Evolutionary conservation across 2,113 vertebrate genomes (phyloP).

Genomic region (Petaurus breviceps): DNA sequence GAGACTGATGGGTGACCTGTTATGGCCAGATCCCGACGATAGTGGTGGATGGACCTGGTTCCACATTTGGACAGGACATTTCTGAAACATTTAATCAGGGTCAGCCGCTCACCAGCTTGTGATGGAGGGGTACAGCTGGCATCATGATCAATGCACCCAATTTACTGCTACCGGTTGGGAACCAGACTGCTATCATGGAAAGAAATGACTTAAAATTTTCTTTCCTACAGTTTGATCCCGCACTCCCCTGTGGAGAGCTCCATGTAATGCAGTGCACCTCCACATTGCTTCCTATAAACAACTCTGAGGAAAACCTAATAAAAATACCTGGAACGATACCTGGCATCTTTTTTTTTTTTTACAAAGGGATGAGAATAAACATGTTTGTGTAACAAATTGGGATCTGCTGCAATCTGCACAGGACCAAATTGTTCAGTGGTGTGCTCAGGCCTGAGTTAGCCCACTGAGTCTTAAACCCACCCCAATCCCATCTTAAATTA

Average conservation of each 20-base stretch:
- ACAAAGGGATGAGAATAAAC: constrained; percentile 80
- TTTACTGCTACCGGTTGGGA: constrained; percentile 76
- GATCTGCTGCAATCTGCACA: constrained; percentile 84
- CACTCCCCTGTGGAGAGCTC: constrained; percentile 92
- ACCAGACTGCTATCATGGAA: constrained; percentile 91
- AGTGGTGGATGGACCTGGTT: constrained; percentile 88
- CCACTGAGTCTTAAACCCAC: constrained; percentile 85
- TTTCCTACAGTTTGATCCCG: constrained; percentile 93
- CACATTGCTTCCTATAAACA: constrained; percentile 92
- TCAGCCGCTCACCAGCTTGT: constrained; percentile 88
- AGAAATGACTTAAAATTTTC: constrained; percentile 90
- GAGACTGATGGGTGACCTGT: constrained; percentile 88
- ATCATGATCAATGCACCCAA: constrained; percentile 86
- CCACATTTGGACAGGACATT: constrained; percentile 89
- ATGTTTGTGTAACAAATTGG: constrained; percentile 82
- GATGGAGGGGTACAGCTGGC: constrained; percentile 91
- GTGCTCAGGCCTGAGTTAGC: constrained; percentile 86
- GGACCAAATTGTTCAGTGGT: constrained; percentile 93
- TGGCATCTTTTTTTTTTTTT: constrained; percentile 76
- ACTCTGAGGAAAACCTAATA: constrained; percentile 72
- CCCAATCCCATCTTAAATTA: constrained; percentile 75
- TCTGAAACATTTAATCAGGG: constrained; percentile 89
- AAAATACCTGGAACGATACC: constrained; percentile 82
- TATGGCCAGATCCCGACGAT: constrained; percentile 89
- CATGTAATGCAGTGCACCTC: constrained; percentile 93